Percentiles rank a stretch among this genome's conserved stretches.
Evolutionary conservation across 2,113 vertebrate genomes (phyloP).

Genomic region (Monopterus albus): DNA sequence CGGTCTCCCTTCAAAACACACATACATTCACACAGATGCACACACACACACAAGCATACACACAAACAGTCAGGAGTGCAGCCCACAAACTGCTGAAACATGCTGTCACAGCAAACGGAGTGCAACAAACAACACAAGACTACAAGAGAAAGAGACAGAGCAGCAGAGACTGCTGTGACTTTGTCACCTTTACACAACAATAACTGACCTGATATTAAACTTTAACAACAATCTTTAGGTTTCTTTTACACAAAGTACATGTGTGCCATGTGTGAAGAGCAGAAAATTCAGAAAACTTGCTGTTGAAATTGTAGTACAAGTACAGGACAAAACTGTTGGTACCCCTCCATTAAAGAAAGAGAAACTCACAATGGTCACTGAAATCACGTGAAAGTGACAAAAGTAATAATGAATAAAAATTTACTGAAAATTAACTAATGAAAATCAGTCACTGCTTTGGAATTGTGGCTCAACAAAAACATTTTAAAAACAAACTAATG

Average conservation of each 20-base stretch:
- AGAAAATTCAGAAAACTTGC: background rate
- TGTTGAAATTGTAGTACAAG: too few relatives aligned
- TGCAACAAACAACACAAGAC: conserved; percentile 40
- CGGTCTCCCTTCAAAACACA: conserved; percentile 25
- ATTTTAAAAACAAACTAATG: too few relatives aligned
- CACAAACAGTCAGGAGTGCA: conserved; percentile 6
- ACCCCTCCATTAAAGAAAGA: too few relatives aligned
- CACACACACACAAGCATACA: conserved; percentile 15
- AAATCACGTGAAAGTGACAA: too few relatives aligned
- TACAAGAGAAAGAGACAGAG: background rate
- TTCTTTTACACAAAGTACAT: background rate
- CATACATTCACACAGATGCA: background rate
- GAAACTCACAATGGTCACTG: too few relatives aligned
- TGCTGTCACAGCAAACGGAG: too few relatives aligned
- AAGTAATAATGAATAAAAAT: too few relatives aligned
- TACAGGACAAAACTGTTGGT: too few relatives aligned
- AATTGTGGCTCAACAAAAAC: too few relatives aligned
- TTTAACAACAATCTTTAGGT: background rate
- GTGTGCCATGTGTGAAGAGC: fast-evolving
- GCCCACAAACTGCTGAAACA: too few relatives aligned
- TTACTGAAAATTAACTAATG: too few relatives aligned
- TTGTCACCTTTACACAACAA: background rate
- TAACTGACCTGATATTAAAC: background rate
- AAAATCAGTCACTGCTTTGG: too few relatives aligned
- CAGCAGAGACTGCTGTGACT: background rate